Base-by-base conservation (phyloP, 2,888 invertebrate species). In the Microplitis manilae region DNA sequence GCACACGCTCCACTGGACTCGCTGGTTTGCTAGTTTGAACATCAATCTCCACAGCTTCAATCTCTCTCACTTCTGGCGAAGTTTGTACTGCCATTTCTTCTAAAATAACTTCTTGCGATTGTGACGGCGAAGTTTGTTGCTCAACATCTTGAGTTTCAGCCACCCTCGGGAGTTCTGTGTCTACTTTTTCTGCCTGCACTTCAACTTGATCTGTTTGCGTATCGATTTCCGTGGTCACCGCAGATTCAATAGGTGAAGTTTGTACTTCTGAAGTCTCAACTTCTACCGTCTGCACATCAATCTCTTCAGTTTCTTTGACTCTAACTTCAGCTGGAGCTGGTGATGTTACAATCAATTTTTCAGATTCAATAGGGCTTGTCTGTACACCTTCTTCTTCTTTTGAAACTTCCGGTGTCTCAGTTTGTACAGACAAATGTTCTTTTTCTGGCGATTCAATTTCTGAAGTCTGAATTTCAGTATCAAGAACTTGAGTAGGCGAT, bases 401-500 rank as follows among this genome's bases (percentile, higher is more conserved):
- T 81, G 89, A 89, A 79, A 90, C 90, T n/a, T 83, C 85, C 0
- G 91, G 90, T 1, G 90, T 89, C 9, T 79, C 69, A 0, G 92
- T 92, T 85, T 92, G 92, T n/a, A 91, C 88, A 2, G 90, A 90
- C 20, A 87, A 90, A 8, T 90, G 85, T 61, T 92, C 92, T 81
- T 91, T 91, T 41, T 91, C 90, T 73, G 91, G 88, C 75, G 77
- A 67, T 40, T 82, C 75, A 17, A 78, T 78, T 0, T 77, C 75
- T 2, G 80, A 62, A 1, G 87, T 89, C 78, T 89, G 88, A 5
- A 81, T 77, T 39, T 81, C 84, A 69, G 91, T 91, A 72, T 93
- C 92, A 59, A 90, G 89, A 8, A 91, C 90, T 15, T 91, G 88
- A 80, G 93, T 91, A 2, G 94, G 93, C 39, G 93, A 92, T 13